A percentile compares a stretch with the other conserved stretches of the same genome.
These are phyloP conservation scores for Nannospalax galili DNA, from an alignment of 2,113 vertebrate genomes.

Conservation along the genomic window DNA sequence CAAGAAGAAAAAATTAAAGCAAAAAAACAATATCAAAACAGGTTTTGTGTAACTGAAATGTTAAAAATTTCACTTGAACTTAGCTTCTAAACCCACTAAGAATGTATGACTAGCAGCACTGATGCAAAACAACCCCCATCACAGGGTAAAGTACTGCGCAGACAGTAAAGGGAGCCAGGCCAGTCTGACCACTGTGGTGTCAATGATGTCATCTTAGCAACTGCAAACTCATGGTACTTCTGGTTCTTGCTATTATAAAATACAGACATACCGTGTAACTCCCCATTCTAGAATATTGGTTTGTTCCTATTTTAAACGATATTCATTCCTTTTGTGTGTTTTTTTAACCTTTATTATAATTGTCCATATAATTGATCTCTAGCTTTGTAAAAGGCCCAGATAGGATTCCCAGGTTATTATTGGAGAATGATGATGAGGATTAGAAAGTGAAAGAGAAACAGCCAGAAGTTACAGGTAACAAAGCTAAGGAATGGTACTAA, in stretches of 20 bases:
- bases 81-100: not conserved
- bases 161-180: fast-evolving
- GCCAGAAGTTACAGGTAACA: not conserved
- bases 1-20: not conserved
- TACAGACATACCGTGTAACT: not conserved
- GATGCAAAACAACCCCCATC: not conserved
- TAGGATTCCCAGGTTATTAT: no score
- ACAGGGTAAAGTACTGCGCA: not conserved
- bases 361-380: no score
- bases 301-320: not conserved
- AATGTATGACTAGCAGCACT: not conserved
- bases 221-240: not conserved
- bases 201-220: not conserved
- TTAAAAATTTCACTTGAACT: not conserved
- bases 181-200: not conserved
- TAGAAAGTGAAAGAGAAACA: not conserved
- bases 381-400: no score
- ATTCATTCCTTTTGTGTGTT: not conserved
- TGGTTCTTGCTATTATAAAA: not conserved
- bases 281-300: not conserved
- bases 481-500: not conserved
- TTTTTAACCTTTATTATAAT: not conserved
- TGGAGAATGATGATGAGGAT: not conserved
- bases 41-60: not conserved
- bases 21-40: not conserved